A percentile compares a stretch with the other conserved stretches of the same genome.
Evolutionary conservation across 2,888 invertebrate species (phyloP).

Genomic region (Philhelius pedissequus): DNA sequence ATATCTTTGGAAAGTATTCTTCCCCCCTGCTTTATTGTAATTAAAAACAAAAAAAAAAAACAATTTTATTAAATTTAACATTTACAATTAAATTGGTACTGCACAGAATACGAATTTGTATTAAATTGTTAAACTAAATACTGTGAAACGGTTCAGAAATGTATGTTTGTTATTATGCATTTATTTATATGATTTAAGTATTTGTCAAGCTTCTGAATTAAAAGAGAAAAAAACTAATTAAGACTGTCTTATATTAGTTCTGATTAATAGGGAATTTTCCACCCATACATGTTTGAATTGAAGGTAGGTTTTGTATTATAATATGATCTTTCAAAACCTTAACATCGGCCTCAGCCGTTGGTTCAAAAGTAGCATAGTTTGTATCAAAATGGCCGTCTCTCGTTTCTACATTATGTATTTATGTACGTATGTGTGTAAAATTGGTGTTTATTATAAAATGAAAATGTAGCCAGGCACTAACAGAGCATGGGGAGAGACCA

Average conservation of each 20-base stretch:
- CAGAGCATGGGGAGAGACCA: too few relatives aligned
- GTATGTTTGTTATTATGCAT: neutral
- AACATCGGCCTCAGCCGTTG: too few relatives aligned
- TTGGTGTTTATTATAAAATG: too few relatives aligned
- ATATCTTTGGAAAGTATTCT: slow-evolving; percentile 47
- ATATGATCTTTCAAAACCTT: neutral
- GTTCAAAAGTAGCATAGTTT: too few relatives aligned
- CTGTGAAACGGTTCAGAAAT: slow-evolving; percentile 57
- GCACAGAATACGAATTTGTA: slow-evolving; percentile 46
- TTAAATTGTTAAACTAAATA: slow-evolving; percentile 37
- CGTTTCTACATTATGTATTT: too few relatives aligned
- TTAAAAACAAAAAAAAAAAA: slow-evolving; percentile 25
- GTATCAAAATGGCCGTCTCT: too few relatives aligned
- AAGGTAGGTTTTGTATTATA: neutral
- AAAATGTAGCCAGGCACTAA: too few relatives aligned
- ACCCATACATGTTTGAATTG: neutral
- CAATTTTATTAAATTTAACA: slow-evolving; percentile 22
- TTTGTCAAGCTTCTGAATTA: neutral
- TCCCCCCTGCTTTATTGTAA: slow-evolving; percentile 56
- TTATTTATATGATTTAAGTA: slow-evolving; percentile 14
- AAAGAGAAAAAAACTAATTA: neutral
- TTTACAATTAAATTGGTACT: slow-evolving; percentile 50
- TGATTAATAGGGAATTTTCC: neutral
- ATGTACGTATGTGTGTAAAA: too few relatives aligned
- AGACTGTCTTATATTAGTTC: neutral